Evolutionary conservation across 23 tunicate genomes (phyloP).

Genomic region (Clavelina lepadiformis): DNA sequence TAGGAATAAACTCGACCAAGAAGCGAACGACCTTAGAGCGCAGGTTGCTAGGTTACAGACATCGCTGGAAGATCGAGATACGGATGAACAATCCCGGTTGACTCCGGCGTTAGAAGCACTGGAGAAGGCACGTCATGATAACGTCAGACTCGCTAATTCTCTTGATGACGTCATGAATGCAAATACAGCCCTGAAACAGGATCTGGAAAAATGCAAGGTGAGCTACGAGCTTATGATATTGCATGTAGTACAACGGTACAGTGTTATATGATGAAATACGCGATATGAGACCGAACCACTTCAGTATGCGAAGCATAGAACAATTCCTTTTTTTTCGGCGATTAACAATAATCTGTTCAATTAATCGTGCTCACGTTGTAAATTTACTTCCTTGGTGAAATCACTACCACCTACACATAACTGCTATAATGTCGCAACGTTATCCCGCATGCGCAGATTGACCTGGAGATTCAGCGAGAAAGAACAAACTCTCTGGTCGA

Average conservation of each 20-base stretch:
- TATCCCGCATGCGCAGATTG: conserved; percentile 43
- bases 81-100: conserved; percentile 63
- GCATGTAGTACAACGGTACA: too few relatives aligned
- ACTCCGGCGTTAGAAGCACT: conserved; percentile 80
- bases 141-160: conserved; percentile 41
- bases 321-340: too few relatives aligned
- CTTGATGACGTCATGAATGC: conserved; percentile 64
- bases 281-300: too few relatives aligned
- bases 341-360: too few relatives aligned
- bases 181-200: conserved; percentile 49
- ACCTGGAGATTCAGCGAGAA: conserved; percentile 54
- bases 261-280: too few relatives aligned
- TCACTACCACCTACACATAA: too few relatives aligned
- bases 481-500: conserved; percentile 25
- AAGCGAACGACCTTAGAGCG: conserved; percentile 19
- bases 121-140: conserved; percentile 74
- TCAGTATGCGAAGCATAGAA: too few relatives aligned
- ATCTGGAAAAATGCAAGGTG: conserved; percentile 58
- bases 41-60: conserved; percentile 21
- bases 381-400: too few relatives aligned
- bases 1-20: conserved; percentile 30
- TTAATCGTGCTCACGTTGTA: too few relatives aligned
- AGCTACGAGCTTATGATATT: too few relatives aligned
- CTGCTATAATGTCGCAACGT: too few relatives aligned
- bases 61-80: conserved; percentile 36